Evolutionary conservation across 2,797 vertebrate genomes (phyloP).

Genomic region (Vipera latastei): DNA sequence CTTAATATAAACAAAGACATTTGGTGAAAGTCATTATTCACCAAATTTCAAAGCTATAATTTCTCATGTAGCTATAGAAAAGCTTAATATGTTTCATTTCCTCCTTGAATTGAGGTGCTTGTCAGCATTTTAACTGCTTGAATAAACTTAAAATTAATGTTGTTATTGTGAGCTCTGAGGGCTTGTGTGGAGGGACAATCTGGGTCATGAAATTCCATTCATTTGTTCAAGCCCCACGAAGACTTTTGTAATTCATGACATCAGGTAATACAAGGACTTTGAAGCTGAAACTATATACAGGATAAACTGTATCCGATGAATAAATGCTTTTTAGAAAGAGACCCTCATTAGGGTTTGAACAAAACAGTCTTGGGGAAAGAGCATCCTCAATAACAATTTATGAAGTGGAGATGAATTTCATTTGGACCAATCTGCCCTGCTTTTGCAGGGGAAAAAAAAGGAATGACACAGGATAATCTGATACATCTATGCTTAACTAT

Average conservation of each 20-base stretch:
- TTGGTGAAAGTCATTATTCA: neutral
- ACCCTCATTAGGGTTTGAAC: neutral
- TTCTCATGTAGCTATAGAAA: neutral
- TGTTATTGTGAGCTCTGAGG: neutral
- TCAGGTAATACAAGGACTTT: neutral
- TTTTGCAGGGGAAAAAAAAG: neutral
- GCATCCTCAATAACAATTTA: neutral
- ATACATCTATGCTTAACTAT: too few relatives aligned
- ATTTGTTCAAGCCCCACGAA: neutral
- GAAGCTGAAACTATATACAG: neutral
- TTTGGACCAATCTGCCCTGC: neutral
- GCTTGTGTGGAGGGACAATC: neutral
- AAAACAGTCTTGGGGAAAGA: neutral
- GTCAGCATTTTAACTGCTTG: neutral
- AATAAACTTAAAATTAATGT: neutral
- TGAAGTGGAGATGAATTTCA: neutral
- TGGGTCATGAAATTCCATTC: neutral
- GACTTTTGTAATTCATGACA: neutral
- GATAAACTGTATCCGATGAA: neutral
- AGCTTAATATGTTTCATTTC: neutral
- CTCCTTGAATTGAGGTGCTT: neutral
- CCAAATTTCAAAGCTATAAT: neutral
- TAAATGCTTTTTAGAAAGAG: neutral
- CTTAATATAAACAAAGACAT: conserved; percentile 23
- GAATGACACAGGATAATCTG: neutral